These are phyloP conservation scores for Phasianus colchicus DNA, from an alignment of 2,113 vertebrate genomes.

Conservation along the genomic window DNA sequence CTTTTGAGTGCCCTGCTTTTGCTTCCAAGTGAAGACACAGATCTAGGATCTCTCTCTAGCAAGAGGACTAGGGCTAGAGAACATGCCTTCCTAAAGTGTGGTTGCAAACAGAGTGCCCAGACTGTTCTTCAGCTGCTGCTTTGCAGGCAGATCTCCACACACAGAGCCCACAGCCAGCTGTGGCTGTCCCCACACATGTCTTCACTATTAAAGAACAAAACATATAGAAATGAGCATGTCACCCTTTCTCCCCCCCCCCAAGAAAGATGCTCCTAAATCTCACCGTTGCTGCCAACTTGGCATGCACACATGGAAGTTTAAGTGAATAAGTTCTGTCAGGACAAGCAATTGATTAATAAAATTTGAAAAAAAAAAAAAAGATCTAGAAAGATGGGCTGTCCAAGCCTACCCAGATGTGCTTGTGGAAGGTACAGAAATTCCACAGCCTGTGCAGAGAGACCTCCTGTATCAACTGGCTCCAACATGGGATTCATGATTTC, in stretches of 20 bases:
- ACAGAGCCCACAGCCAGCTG: neutral
- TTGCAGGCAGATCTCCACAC: neutral
- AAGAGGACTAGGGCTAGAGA: neutral
- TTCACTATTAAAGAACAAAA: neutral
- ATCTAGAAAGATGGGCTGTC: neutral
- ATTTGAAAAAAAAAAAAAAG: neutral
- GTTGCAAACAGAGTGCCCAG: neutral
- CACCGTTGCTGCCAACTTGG: neutral
- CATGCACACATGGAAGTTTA: neutral
- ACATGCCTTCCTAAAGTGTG: neutral
- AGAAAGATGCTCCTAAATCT: neutral
- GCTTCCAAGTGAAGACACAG: neutral
- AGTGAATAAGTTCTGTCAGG: neutral
- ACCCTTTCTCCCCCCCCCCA: neutral
- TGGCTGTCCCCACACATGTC: neutral
- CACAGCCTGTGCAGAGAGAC: rapidly evolving
- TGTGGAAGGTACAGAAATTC: neutral
- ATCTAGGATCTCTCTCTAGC: neutral
- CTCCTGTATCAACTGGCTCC: neutral
- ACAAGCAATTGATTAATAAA: neutral
- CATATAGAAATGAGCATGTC: neutral
- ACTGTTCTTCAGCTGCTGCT: neutral
- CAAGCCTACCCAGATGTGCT: neutral
- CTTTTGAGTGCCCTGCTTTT: neutral
- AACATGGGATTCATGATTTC: neutral